These are phyloP conservation scores for Sminthurides aquaticus DNA, from an alignment of 2,888 invertebrate genomes.

Conservation along the genomic window DNA sequence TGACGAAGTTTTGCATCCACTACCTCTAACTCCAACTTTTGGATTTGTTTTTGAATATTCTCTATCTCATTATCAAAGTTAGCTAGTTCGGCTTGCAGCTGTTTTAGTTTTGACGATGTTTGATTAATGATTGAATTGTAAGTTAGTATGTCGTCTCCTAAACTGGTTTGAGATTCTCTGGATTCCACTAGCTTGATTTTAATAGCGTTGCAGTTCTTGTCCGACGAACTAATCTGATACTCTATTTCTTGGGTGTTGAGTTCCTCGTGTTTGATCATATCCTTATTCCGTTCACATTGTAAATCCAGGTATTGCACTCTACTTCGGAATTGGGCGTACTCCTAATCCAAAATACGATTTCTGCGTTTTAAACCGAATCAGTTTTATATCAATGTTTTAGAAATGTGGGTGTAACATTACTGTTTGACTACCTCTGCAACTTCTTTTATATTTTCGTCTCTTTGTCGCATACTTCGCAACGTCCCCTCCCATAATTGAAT, in stretches of 20 bases:
- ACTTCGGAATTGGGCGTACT: constrained; percentile 12
- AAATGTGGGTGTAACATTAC: background rate
- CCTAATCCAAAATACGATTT: no score
- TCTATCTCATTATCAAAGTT: constrained; percentile 13
- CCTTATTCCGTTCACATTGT: constrained; percentile 15
- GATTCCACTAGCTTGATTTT: background rate
- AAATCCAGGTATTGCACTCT: background rate
- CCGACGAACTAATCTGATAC: constrained; percentile 17
- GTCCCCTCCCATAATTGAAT: constrained; percentile 36
- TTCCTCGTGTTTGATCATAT: constrained; percentile 25
- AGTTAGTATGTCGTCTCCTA: constrained; percentile 12
- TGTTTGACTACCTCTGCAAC: constrained; percentile 31
- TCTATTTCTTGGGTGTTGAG: constrained; percentile 16
- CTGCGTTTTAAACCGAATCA: background rate
- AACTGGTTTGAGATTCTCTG: constrained; percentile 1
- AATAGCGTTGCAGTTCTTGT: constrained; percentile 3
- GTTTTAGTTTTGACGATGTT: constrained; percentile 4
- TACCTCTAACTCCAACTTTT: constrained; percentile 8
- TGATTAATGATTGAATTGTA: constrained; percentile 12
- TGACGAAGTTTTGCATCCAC: constrained; percentile 3
- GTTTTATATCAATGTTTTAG: background rate
- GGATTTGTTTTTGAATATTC: constrained; percentile 11
- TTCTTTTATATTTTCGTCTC: constrained; percentile 34
- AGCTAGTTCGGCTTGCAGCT: constrained; percentile 2
- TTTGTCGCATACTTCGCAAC: constrained; percentile 27